Conservation (phyloP, 2,113 vertebrate species). For the Mustela nigripes region DNA sequence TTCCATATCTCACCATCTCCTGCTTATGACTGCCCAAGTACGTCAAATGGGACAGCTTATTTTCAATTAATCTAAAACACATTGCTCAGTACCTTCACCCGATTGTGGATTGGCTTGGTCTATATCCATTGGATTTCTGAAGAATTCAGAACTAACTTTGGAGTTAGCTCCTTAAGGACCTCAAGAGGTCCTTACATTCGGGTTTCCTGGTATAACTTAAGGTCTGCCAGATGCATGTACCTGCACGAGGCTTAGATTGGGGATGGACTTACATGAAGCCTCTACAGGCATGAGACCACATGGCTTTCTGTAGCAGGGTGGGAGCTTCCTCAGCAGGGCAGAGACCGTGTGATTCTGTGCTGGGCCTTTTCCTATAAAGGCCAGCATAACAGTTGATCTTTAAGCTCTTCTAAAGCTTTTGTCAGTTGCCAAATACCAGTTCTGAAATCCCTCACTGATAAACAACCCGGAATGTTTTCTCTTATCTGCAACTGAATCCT, state of each 20-base stretch:
- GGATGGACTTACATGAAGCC: background rate
- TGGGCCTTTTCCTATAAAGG: background rate
- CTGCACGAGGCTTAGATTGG: accelerated
- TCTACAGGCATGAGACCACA: accelerated
- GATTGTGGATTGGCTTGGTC: background rate
- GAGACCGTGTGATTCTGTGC: background rate
- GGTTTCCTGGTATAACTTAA: background rate
- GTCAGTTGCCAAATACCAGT: background rate
- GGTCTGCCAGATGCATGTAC: background rate
- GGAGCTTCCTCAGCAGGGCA: background rate
- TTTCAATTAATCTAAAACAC: background rate
- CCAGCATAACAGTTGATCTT: background rate
- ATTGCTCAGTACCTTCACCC: accelerated
- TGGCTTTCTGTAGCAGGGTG: background rate
- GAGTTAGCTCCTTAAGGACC: no score
- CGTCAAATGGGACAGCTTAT: background rate
- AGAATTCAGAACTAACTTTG: background rate
- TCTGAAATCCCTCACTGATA: background rate
- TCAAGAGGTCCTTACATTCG: no score
- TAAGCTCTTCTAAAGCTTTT: background rate
- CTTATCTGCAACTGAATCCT: background rate
- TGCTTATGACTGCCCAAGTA: background rate
- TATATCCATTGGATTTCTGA: background rate
- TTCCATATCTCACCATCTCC: background rate
- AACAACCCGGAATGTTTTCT: background rate